A percentile compares a stretch with the other conserved stretches of the same genome.
phyloP scores from a whole-genome alignment of 2,797 vertebrate genomes.

The Steatocranus sp. region DNA sequence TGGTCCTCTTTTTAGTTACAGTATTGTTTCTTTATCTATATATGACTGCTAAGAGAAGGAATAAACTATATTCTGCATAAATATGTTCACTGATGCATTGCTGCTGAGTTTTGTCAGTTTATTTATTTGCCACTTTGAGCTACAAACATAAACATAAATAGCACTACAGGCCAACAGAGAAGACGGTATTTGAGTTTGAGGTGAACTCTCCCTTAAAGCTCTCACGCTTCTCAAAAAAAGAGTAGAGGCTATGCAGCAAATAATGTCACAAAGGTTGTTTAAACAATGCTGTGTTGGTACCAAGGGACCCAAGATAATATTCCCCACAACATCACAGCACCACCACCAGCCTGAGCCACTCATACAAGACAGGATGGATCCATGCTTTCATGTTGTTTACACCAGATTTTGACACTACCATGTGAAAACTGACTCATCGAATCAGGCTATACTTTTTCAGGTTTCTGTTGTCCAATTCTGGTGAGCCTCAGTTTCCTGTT shows the following conservation, averaged over 20 bases:
- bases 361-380: background rate
- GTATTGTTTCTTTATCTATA: background rate
- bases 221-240: background rate
- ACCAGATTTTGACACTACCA: too few relatives aligned
- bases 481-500: background rate
- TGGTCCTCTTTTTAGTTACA: background rate
- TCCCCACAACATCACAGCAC: background rate
- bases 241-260: background rate
- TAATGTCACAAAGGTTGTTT: background rate
- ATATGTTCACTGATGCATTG: background rate
- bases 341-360: background rate
- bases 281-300: background rate
- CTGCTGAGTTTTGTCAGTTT: background rate
- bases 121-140: background rate
- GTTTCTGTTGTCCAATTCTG: background rate
- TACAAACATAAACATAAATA: background rate
- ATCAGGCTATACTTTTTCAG: background rate
- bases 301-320: background rate
- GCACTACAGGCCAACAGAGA: background rate
- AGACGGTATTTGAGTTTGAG: accelerated
- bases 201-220: background rate
- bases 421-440: accelerated
- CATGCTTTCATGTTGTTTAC: too few relatives aligned
- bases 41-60: background rate
- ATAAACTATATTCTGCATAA: background rate